Evolutionary conservation across 2,113 vertebrate genomes (phyloP).

Genomic region (Rhadina sibilatrix): DNA sequence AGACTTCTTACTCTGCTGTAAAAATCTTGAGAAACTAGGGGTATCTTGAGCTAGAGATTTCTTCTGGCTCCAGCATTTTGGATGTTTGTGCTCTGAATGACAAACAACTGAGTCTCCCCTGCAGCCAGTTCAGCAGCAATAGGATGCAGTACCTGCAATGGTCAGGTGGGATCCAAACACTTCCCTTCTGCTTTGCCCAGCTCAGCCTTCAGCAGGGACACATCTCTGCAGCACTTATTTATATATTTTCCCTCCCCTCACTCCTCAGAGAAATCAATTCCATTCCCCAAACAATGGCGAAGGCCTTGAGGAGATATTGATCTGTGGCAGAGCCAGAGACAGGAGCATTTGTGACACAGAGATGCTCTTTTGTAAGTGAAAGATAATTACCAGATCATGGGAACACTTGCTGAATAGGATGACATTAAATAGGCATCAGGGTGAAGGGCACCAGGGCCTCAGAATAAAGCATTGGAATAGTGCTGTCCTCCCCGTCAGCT

Average conservation of each 20-base stretch:
- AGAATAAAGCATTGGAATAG: not conserved
- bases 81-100: not conserved
- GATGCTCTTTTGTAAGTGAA: constrained; percentile 73
- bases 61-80: not conserved
- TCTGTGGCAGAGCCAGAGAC: constrained; percentile 55
- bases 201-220: not conserved
- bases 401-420: constrained; percentile 68
- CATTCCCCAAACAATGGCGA: constrained; percentile 67
- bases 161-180: not conserved
- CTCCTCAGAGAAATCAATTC: constrained; percentile 64
- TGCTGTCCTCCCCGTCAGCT: not conserved
- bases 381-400: constrained; percentile 76
- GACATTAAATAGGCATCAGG: constrained; percentile 66
- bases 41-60: too few relatives aligned
- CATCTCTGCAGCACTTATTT: not conserved
- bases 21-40: not conserved
- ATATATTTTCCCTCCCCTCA: not conserved
- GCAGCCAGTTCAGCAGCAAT: not conserved
- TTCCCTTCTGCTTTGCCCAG: not conserved
- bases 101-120: not conserved
- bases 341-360: constrained; percentile 66
- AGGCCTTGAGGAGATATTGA: constrained; percentile 72
- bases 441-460: constrained; percentile 54
- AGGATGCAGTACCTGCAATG: not conserved
- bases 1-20: not conserved